Evolutionary conservation across 2,797 vertebrate genomes (phyloP).

Genomic region (Gobionotothen gibberifrons): DNA sequence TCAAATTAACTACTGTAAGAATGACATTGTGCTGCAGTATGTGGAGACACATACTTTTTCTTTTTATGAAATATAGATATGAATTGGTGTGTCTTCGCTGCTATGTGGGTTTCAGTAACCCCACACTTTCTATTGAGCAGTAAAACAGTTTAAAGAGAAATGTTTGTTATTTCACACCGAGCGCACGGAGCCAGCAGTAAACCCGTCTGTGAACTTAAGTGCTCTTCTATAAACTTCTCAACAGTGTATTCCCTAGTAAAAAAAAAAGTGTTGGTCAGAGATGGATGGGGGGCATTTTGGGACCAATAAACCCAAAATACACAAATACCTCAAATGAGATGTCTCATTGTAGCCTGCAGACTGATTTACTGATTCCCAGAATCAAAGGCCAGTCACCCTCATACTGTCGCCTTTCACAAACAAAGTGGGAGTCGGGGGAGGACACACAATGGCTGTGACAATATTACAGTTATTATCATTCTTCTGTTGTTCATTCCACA

Average conservation of each 20-base stretch:
- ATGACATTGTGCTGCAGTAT: not conserved
- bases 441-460: slow-evolving; percentile 38
- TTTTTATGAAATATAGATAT: slow-evolving; percentile 26
- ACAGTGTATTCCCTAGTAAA: slow-evolving; percentile 62
- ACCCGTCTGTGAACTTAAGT: slow-evolving; percentile 75
- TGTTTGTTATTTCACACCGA: slow-evolving; percentile 76
- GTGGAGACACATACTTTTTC: not conserved
- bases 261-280: slow-evolving; percentile 53
- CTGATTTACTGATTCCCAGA: slow-evolving; percentile 59
- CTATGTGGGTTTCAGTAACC: slow-evolving; percentile 33
- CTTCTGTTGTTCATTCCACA: slow-evolving; percentile 40
- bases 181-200: slow-evolving; percentile 72
- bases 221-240: slow-evolving; percentile 75
- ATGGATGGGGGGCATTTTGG: slow-evolving; percentile 62
- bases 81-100: slow-evolving; percentile 40
- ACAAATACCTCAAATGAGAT: slow-evolving; percentile 68
- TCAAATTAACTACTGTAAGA: slow-evolving; percentile 53
- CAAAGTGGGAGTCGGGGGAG: slow-evolving; percentile 41
- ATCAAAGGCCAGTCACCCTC: slow-evolving; percentile 56
- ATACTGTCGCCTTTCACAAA: slow-evolving; percentile 42
- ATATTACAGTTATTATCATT: slow-evolving; percentile 65
- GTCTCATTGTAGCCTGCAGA: slow-evolving; percentile 58
- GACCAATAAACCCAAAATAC: slow-evolving; percentile 71
- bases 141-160: slow-evolving; percentile 66
- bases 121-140: slow-evolving; percentile 41